Evolutionary conservation across 92 coral and sea anemone genomes (phyloP), one percentile per base, ranked within the genome.

Genomic region (Porites cylindrica): DNA sequence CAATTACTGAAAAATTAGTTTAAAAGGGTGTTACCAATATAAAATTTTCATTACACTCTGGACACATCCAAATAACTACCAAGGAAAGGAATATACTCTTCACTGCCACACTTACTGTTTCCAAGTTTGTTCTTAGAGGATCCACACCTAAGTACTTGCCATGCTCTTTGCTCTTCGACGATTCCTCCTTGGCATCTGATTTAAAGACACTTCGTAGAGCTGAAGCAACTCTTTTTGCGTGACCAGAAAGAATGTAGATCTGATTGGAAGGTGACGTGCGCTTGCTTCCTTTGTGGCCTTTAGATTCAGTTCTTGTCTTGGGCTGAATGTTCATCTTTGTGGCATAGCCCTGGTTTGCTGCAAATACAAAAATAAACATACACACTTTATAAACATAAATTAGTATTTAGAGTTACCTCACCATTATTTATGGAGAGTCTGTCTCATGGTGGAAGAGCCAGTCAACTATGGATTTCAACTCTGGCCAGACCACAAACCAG

Each of bases 131-230:
- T 69, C 67, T 81, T 21, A 85, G 77, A n/a, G 92, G 82, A 78
- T 85, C 92, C 17, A 26, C 75, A 64, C 89, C 83, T 17, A 91
- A 56, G 21, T 86, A 88, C 78, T 92, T 92, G 16, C 60, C 78
- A 58, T 76, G 68, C 66, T 89, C 93, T 51, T 90, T 91, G 72
- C 69, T 85, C 47, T 94, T 93, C 1, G 88, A 78, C 0, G 92
- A 88, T 21, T 93, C 94, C 23, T 95, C 95, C 77, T 85, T 90
- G 18, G 83, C 71, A 19, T 95, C 98, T 12, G 98, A 95, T 74
- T 93, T 89, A 79, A 95, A 95, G 54, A 95, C 98, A 90, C 91
- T 95, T 63, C 93, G 88, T 7, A 95, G 89, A 4, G 98, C 98
- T 54, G 98, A 85, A 12, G 98, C 96, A 83, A 95, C 84, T 73